A percentile compares a stretch with the other conserved stretches of the same genome.
Conservation (phyloP, 2,888 invertebrate species). For the Athetis lepigone region DNA sequence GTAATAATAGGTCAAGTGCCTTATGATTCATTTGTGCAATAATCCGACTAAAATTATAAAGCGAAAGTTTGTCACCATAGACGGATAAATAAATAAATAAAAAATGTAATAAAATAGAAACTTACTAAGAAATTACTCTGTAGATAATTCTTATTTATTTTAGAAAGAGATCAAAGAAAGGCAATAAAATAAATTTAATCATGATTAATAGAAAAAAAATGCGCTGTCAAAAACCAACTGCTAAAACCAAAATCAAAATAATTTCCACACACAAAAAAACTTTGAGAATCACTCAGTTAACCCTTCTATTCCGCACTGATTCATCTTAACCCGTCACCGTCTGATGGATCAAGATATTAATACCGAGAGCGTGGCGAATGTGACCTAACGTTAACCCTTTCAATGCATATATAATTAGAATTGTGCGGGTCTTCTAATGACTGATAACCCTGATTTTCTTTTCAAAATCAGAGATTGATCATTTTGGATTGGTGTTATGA, state of each 20-base stretch:
- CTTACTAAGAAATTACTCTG: no score
- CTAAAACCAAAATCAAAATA: constrained; percentile 5
- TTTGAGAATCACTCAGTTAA: constrained; percentile 71
- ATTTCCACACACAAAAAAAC: constrained; percentile 48
- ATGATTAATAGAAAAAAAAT: no score
- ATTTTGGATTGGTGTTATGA: constrained; percentile 55
- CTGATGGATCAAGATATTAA: constrained; percentile 91
- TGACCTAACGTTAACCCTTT: constrained; percentile 85
- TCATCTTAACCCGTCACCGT: constrained; percentile 87
- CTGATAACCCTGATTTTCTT: constrained; percentile 74
- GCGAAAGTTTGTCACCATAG: no score
- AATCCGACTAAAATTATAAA: no score
- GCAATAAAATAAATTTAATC: no score
- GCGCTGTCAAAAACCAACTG: no score
- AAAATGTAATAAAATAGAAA: no score
- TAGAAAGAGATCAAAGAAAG: no score
- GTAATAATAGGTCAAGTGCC: no score
- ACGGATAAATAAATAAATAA: no score
- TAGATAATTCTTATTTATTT: no score
- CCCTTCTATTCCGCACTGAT: constrained; percentile 82
- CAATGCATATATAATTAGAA: constrained; percentile 84
- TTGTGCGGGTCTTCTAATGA: constrained; percentile 75
- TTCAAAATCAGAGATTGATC: constrained; percentile 68
- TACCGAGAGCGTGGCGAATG: constrained; percentile 88
- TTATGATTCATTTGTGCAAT: no score